phyloP scores from a whole-genome alignment of 2,797 vertebrate genomes.

The Anguilla marmorata region DNA sequence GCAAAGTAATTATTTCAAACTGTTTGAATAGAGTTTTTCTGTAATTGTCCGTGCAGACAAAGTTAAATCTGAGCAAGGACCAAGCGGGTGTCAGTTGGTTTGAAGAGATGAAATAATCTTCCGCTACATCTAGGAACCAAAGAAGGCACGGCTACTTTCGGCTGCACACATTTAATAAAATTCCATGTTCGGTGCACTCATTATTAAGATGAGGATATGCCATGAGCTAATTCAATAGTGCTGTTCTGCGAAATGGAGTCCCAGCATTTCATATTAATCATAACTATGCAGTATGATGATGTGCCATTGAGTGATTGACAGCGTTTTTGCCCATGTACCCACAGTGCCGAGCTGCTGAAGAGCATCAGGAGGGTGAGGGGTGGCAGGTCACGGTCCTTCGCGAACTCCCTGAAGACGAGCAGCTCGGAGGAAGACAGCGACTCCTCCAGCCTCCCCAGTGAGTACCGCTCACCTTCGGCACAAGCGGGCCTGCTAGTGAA shows the following conservation, averaged over 20 bases:
- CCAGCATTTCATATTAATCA: not conserved
- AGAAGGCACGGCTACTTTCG: not conserved
- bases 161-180: not conserved
- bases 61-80: not conserved
- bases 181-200: not conserved
- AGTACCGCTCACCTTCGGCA: constrained; percentile 54
- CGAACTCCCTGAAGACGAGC: constrained; percentile 61
- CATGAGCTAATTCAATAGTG: not conserved
- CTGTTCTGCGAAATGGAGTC: not conserved
- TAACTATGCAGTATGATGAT: not conserved
- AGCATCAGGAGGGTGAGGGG: constrained; percentile 48
- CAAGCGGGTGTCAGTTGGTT: not conserved
- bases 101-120: not conserved
- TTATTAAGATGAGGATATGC: not conserved
- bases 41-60: not conserved
- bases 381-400: constrained; percentile 53
- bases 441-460: constrained; percentile 58
- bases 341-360: constrained; percentile 59
- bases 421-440: constrained; percentile 75
- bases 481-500: constrained; percentile 39
- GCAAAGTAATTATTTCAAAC: not conserved
- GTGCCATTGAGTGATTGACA: too few relatives aligned
- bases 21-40: not conserved
- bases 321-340: constrained; percentile 8
- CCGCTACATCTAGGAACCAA: not conserved